A percentile compares a stretch with the other conserved stretches of the same genome.
Conservation (phyloP, 2,797 vertebrate genomes). For the Acomys russatus region DNA sequence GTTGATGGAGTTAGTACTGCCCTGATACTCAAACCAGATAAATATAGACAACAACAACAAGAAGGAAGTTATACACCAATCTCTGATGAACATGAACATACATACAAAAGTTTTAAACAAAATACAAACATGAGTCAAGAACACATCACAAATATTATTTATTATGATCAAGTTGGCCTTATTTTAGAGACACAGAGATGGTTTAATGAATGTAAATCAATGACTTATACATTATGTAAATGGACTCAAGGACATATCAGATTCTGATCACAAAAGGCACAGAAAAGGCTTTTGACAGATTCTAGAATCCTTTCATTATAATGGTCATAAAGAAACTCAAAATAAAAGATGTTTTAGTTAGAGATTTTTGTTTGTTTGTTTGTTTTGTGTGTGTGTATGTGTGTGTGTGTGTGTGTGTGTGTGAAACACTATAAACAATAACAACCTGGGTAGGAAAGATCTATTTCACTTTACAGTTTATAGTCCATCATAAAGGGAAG, state of each 20-base stretch:
- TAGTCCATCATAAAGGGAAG: not conserved
- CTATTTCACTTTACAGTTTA: too few species aligned
- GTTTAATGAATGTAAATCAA: not conserved
- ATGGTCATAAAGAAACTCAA: not conserved
- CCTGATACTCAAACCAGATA: not conserved
- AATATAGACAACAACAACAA: not conserved
- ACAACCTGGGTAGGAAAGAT: not conserved
- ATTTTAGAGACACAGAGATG: not conserved
- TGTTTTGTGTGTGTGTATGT: too few species aligned
- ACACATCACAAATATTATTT: not conserved
- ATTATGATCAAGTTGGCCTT: not conserved
- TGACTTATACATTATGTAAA: not conserved
- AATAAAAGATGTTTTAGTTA: not conserved
- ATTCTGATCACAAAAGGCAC: not conserved
- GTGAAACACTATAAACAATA: not conserved
- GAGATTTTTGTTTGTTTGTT: too few species aligned
- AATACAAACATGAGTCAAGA: not conserved
- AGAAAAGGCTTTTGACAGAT: not conserved
- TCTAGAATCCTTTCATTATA: not conserved
- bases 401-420: not conserved
- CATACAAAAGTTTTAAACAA: not conserved
- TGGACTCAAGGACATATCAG: not conserved
- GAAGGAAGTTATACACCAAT: not conserved
- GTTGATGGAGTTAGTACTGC: not conserved
- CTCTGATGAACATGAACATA: not conserved